Base-by-base conservation (phyloP, 1,140 invertebrate species). In the Diorhabda sublineata region DNA sequence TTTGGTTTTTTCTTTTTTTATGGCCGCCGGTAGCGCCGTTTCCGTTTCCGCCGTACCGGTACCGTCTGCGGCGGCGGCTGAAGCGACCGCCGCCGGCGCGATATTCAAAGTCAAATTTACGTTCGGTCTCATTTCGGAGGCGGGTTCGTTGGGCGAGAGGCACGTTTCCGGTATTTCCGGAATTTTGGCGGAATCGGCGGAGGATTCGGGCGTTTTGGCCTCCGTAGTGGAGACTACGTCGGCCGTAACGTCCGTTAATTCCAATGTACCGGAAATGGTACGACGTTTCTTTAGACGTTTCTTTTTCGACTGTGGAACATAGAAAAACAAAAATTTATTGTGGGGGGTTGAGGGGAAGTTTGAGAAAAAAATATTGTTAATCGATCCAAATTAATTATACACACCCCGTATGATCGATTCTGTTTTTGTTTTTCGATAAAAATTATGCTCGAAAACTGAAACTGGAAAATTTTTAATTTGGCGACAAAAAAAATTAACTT, bases 231-330 rank as follows among this genome's bases (percentile, higher is more conserved):
- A 75, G 8, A 64, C 71, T 5, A 43, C 57, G 58, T 76, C 73
- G 2, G 69, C 63, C 2, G 56, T 59, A 69, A 83, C 81, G 0
- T 67, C 78, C 70, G 41, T 82, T 3, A 87, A 78, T 58, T 83
- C 84, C 2, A 79, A 81, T 45, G 85, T 84, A 11, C 43, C 85
- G 3, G 87, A 88, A 0, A 79, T 81, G 44, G 83, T 80, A 61
- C 88, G 84, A 56, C 86, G 81, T 72, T 88, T 85, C 42, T 86
- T 81, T 68, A 85, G 79, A 8, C 84, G 81, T 70, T 83, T 81
- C 74, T 88, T 88, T 45, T 64, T 85, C 82, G 42, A 84, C 83
- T 71, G 41, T 58, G 68, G 69, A 42, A 43, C 42, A 68, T 8
- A 26, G 26, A 52, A 52, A 52, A 52, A 52, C 47, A 52, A 52